A percentile compares a stretch with the other conserved stretches of the same genome.
Conservation (phyloP, 1,140 invertebrate genomes). For the Delia radicum region DNA sequence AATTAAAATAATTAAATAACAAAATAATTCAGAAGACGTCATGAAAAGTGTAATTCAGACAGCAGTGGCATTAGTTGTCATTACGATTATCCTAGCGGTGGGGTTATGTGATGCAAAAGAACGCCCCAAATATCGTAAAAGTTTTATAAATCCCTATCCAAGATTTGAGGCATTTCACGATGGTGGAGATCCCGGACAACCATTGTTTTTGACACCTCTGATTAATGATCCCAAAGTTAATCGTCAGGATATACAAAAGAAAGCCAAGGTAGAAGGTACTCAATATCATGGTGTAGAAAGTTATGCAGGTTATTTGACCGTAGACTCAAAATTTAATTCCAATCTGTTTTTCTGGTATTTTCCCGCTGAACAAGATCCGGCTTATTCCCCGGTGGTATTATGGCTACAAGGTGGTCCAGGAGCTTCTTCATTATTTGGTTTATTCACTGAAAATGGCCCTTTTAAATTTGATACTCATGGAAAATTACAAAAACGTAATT, state of each 20-base stretch:
- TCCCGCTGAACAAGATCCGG: slow-evolving; percentile 62
- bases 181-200: slow-evolving; percentile 46
- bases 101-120: neutral
- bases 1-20: too few species aligned
- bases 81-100: neutral
- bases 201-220: slow-evolving; percentile 44
- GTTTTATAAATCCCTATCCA: slow-evolving; percentile 53
- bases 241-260: slow-evolving; percentile 33
- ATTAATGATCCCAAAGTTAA: slow-evolving; percentile 36
- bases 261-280: slow-evolving; percentile 36
- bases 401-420: slow-evolving; percentile 88
- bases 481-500: slow-evolving; percentile 62
- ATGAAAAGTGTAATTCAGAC: slow-evolving; percentile 27
- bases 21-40: too few species aligned
- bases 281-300: slow-evolving; percentile 47
- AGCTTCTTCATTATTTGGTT: slow-evolving; percentile 73
- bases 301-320: slow-evolving; percentile 68
- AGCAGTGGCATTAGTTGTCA: too few species aligned
- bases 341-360: slow-evolving; percentile 92
- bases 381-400: slow-evolving; percentile 70
- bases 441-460: slow-evolving; percentile 83
- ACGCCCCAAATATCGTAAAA: slow-evolving; percentile 24
- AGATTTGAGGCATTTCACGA: slow-evolving; percentile 39
- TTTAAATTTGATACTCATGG: slow-evolving; percentile 65
- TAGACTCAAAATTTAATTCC: slow-evolving; percentile 74